Conservation (phyloP, 2,113 vertebrate species). For the Columba janthina region DNA sequence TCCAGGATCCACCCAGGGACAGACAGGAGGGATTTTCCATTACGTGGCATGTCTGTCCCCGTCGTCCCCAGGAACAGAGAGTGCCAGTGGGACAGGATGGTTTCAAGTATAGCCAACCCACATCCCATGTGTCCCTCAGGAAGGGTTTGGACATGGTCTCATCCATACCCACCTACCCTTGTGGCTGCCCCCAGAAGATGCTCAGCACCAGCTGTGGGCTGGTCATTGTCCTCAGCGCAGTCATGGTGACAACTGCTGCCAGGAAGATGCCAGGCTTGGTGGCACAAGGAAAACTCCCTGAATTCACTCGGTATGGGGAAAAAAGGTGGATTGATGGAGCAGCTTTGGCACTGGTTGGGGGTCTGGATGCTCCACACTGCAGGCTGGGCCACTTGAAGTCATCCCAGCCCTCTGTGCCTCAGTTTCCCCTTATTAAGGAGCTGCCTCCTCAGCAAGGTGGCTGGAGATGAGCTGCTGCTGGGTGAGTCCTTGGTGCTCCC, state of each 20-base stretch:
- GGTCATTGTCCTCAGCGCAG: not conserved
- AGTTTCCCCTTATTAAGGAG: not conserved
- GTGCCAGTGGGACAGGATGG: not conserved
- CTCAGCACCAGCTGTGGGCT: not conserved
- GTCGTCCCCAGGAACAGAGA: not conserved
- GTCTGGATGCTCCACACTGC: not conserved
- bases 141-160: not conserved
- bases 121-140: not conserved
- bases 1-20: not conserved
- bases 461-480: not conserved
- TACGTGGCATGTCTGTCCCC: not conserved
- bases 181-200: not conserved
- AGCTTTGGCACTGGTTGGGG: too few relatives aligned
- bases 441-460: not conserved
- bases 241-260: fast-evolving
- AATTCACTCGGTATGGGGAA: fast-evolving
- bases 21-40: not conserved
- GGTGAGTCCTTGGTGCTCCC: not conserved
- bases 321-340: not conserved
- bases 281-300: not conserved
- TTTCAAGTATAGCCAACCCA: not conserved
- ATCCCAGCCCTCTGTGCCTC: not conserved
- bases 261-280: not conserved
- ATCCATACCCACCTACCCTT: not conserved
- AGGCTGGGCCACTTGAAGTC: not conserved